Percentiles rank a stretch among this genome's conserved stretches.
Conservation (phyloP, 2,113 vertebrate species). For the Turdus rufiventris region DNA sequence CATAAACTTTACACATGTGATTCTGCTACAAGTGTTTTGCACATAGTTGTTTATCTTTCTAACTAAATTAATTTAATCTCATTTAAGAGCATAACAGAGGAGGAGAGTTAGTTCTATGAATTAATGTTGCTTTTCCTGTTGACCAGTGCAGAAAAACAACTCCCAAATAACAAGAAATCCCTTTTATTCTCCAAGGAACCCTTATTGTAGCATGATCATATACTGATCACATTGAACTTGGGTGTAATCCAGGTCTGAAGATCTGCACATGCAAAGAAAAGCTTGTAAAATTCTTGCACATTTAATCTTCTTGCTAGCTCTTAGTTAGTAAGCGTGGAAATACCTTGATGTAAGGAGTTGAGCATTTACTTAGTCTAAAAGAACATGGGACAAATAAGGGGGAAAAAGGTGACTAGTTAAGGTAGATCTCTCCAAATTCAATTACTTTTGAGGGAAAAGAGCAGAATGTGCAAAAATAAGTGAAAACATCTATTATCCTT, state of each 20-base stretch:
- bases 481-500: neutral
- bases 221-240: neutral
- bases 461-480: neutral
- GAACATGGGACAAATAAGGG: fast-evolving
- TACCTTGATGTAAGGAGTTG: neutral
- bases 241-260: neutral
- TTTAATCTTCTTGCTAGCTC: neutral
- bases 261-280: neutral
- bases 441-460: neutral
- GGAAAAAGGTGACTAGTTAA: neutral
- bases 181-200: neutral
- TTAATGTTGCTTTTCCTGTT: neutral
- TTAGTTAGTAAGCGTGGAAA: neutral
- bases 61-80: neutral
- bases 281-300: neutral
- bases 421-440: neutral
- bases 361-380: neutral
- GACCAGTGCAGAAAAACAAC: neutral
- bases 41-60: neutral
- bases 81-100: neutral
- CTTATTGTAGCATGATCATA: neutral
- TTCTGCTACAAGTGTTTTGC: neutral
- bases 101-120: neutral
- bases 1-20: neutral
- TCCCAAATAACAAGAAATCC: neutral